A percentile compares a stretch with the other conserved stretches of the same genome.
These are phyloP conservation scores for Tretioscincus oriximinensis DNA, from an alignment of 2,113 vertebrate genomes.

Conservation along the genomic window DNA sequence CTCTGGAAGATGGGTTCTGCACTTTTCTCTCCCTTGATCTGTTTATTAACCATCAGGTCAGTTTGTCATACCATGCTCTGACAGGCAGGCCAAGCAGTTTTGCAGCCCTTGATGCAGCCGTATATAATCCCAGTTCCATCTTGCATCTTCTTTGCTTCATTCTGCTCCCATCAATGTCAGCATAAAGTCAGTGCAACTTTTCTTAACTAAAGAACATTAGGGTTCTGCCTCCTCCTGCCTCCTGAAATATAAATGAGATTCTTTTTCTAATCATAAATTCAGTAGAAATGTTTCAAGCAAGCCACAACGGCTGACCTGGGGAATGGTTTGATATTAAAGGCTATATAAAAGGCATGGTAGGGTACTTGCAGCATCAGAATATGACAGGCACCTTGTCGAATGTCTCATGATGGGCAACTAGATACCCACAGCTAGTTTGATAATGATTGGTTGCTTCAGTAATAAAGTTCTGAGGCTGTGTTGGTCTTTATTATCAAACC, in stretches of 20 bases:
- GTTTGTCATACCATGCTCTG: background rate
- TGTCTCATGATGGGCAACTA: too few species aligned
- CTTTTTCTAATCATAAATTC: background rate
- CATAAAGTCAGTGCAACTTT: background rate
- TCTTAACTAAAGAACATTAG: background rate
- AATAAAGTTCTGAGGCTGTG: too few species aligned
- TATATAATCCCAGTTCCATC: background rate
- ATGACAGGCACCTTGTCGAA: too few species aligned
- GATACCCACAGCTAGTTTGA: too few species aligned
- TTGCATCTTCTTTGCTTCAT: background rate
- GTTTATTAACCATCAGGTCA: constrained; percentile 39
- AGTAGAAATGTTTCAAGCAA: too few species aligned
- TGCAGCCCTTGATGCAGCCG: background rate
- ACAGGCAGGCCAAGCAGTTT: background rate
- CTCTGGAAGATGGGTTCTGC: constrained; percentile 35
- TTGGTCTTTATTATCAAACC: too few species aligned
- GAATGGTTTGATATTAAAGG: too few species aligned
- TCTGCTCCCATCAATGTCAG: background rate
- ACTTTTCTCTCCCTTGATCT: background rate
- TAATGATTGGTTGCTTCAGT: too few species aligned
- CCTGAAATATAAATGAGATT: constrained; percentile 6
- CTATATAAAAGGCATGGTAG: too few species aligned
- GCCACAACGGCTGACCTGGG: too few species aligned
- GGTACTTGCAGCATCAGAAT: too few species aligned
- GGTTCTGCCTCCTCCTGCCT: background rate